Evolutionary conservation across 2,797 vertebrate species (phyloP).

Genomic region (Pagetopsis macropterus): DNA sequence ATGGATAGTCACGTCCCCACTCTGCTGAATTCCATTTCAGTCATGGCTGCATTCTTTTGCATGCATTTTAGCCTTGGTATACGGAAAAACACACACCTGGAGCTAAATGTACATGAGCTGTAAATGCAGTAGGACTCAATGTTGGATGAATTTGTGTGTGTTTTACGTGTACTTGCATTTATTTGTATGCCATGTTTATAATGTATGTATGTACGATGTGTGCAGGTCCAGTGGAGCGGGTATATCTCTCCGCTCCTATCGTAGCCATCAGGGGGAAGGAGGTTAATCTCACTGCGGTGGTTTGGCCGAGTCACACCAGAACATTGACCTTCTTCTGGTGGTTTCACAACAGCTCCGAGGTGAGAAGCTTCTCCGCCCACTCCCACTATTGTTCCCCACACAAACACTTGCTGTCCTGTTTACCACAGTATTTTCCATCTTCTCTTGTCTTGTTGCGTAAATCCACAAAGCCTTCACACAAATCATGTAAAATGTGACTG

Average conservation of each 20-base stretch:
- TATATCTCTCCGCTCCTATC: constrained; percentile 91
- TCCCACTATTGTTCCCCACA: constrained; percentile 21
- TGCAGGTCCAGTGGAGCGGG: constrained; percentile 91
- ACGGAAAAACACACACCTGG: constrained; percentile 40
- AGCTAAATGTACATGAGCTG: constrained; percentile 47
- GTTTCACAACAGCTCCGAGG: constrained; percentile 96
- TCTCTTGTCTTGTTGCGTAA: constrained; percentile 27
- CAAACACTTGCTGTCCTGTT: constrained; percentile 16
- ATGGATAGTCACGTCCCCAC: constrained; percentile 53
- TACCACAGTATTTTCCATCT: constrained; percentile 20
- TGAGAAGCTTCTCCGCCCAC: constrained; percentile 69
- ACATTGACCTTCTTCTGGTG: constrained; percentile 97
- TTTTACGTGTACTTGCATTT: constrained; percentile 28
- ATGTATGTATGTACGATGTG: constrained; percentile 36
- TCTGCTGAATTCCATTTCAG: constrained; percentile 52
- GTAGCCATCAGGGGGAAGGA: constrained; percentile 91
- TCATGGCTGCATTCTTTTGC: constrained; percentile 49
- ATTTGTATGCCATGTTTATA: constrained; percentile 20
- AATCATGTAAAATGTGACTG: constrained; percentile 45
- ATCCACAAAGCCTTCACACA: constrained; percentile 43
- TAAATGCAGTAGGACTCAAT: constrained; percentile 13
- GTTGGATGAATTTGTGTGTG: constrained; percentile 29
- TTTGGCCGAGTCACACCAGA: constrained; percentile 93
- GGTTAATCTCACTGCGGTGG: constrained; percentile 91
- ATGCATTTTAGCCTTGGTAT: constrained; percentile 42